Percentiles rank a stretch among this genome's conserved stretches.
Conservation (phyloP, 2,113 vertebrate species). For the Scartelaos histophorus region DNA sequence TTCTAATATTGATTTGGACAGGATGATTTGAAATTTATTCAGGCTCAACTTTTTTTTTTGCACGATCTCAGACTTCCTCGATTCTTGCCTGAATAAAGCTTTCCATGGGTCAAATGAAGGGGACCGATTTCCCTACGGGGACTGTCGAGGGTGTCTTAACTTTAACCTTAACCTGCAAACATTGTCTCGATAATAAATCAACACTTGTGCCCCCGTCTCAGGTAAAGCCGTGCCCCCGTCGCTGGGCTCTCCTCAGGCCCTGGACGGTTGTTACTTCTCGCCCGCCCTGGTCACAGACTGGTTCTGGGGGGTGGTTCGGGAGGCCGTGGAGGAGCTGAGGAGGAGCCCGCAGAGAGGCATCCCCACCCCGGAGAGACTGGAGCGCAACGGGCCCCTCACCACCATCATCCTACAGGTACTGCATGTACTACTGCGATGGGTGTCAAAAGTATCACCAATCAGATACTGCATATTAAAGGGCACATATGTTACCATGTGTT, state of each 20-base stretch:
- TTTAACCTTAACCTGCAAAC: background rate
- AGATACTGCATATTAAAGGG: no score
- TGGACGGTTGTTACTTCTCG: conserved; percentile 80
- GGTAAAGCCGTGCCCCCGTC: conserved; percentile 65
- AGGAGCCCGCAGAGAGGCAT: conserved; percentile 78
- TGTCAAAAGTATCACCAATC: no score
- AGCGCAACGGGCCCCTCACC: conserved; percentile 78
- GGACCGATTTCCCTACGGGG: no score
- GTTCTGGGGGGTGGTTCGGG: conserved; percentile 78
- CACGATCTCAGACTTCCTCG: no score
- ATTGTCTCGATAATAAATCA: background rate
- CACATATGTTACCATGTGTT: no score
- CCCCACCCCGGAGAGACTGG: conserved; percentile 74
- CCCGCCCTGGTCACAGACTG: conserved; percentile 78
- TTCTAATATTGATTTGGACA: no score
- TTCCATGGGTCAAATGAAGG: no score
- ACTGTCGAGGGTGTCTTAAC: no score
- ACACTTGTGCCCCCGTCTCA: background rate
- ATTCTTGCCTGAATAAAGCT: no score
- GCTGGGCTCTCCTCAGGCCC: conserved; percentile 68
- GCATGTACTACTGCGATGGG: background rate
- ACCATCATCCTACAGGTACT: conserved; percentile 76
- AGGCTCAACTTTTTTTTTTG: no score
- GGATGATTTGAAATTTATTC: no score
- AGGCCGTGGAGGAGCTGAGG: conserved; percentile 73